Conservation (phyloP, 2,797 vertebrate genomes). For the Naso thynnoides region DNA sequence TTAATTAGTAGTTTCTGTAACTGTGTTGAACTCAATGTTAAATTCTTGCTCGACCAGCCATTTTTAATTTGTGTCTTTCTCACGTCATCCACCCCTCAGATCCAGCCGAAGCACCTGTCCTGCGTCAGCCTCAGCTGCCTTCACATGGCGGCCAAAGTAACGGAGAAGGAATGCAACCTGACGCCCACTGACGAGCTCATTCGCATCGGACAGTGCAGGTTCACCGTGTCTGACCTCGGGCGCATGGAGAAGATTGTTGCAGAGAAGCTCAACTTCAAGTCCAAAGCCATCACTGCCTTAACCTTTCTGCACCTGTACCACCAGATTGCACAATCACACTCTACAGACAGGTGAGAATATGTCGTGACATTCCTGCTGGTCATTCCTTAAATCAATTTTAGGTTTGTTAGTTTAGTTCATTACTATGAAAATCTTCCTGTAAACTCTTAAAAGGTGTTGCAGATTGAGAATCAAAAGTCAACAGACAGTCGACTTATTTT, state of each 20-base stretch:
- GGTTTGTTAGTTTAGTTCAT: not conserved
- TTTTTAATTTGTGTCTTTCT: not conserved
- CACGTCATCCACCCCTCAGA: slow-evolving; percentile 73
- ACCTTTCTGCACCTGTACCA: slow-evolving; percentile 98
- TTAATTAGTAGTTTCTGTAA: not conserved
- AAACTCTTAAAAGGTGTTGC: not conserved
- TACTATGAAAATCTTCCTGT: not conserved
- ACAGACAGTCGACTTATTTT: not conserved
- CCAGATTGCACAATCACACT: slow-evolving; percentile 88
- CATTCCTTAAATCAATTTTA: not conserved
- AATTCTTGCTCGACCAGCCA: not conserved
- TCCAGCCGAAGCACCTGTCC: slow-evolving; percentile 96
- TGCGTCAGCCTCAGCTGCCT: slow-evolving; percentile 96
- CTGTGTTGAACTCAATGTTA: not conserved
- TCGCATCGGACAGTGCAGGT: slow-evolving; percentile 96
- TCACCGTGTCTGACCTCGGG: slow-evolving; percentile 93
- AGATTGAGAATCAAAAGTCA: not conserved
- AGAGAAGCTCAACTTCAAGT: slow-evolving; percentile 94
- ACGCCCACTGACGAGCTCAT: slow-evolving; percentile 92
- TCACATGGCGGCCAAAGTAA: slow-evolving; percentile 90
- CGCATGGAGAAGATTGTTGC: slow-evolving; percentile 98
- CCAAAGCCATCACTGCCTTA: slow-evolving; percentile 97
- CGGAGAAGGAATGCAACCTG: slow-evolving; percentile 92
- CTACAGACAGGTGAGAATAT: slow-evolving; percentile 89
- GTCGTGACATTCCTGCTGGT: no score